These are phyloP conservation scores for Spodoptera frugiperda DNA, from an alignment of 1,140 invertebrate genomes.

Conservation along the genomic window DNA sequence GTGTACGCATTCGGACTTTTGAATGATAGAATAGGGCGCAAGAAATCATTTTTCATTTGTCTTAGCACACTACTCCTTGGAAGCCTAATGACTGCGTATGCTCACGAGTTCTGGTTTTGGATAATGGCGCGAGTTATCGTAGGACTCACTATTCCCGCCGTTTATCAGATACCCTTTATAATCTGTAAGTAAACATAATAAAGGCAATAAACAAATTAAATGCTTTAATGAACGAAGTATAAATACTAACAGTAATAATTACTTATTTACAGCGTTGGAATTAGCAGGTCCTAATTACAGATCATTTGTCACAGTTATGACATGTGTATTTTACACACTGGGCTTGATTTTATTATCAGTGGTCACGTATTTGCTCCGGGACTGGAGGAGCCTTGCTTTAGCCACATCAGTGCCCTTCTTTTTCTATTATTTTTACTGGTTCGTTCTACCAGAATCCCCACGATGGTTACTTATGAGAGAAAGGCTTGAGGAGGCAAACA, in stretches of 20 bases:
- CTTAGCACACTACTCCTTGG: slow-evolving; percentile 91
- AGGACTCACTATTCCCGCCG: slow-evolving; percentile 95
- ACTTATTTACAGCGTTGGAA: slow-evolving; percentile 91
- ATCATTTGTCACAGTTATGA: slow-evolving; percentile 96
- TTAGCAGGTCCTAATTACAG: slow-evolving; percentile 95
- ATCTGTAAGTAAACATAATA: slow-evolving; percentile 90
- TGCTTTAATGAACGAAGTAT: background rate
- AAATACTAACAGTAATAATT: background rate
- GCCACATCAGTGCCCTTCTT: slow-evolving; percentile 94
- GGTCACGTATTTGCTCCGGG: slow-evolving; percentile 92
- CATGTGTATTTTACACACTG: slow-evolving; percentile 95
- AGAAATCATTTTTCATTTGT: slow-evolving; percentile 93
- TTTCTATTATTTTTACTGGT: slow-evolving; percentile 94
- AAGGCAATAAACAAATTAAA: slow-evolving; percentile 8
- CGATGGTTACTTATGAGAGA: slow-evolving; percentile 94
- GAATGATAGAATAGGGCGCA: slow-evolving; percentile 94
- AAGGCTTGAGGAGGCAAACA: slow-evolving; percentile 92
- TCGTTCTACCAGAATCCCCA: slow-evolving; percentile 94
- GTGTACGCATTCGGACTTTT: slow-evolving; percentile 94
- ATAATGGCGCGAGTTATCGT: slow-evolving; percentile 92
- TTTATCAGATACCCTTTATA: slow-evolving; percentile 98
- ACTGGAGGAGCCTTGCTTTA: slow-evolving; percentile 93
- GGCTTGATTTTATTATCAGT: slow-evolving; percentile 93
- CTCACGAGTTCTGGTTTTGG: slow-evolving; percentile 93
- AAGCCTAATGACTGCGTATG: slow-evolving; percentile 91